Conservation (phyloP, 2,888 invertebrate species). For the Brachypalpus laphriformis region DNA sequence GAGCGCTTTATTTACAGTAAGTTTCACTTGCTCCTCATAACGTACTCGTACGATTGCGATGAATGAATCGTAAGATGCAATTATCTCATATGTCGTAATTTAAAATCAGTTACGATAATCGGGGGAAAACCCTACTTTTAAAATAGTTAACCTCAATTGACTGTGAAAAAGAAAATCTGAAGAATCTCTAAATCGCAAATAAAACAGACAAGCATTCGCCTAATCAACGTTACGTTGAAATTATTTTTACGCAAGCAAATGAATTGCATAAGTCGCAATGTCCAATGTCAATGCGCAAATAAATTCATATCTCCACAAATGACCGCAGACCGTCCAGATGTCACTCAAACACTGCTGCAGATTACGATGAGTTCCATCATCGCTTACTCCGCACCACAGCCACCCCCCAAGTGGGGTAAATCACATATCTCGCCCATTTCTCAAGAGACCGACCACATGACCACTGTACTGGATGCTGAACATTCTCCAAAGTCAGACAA, state of each 20-base stretch:
- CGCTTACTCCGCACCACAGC: not conserved
- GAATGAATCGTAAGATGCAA: conserved; percentile 5
- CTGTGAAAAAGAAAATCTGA: not conserved
- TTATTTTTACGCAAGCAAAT: conserved; percentile 42
- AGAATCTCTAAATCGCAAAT: conserved; percentile 25
- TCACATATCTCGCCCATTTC: conserved; percentile 35
- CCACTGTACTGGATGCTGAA: conserved; percentile 15
- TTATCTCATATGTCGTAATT: not conserved
- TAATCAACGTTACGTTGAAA: conserved; percentile 13
- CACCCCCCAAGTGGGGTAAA: not conserved
- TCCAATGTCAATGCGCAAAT: conserved; percentile 73
- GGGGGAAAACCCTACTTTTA: conserved; percentile 27
- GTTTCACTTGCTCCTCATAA: not conserved
- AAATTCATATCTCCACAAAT: conserved; percentile 19
- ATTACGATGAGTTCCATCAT: conserved; percentile 9
- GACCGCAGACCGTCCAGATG: conserved; percentile 33
- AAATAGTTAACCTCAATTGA: too few relatives aligned
- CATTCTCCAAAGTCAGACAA: conserved; percentile 24
- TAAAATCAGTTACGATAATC: not conserved
- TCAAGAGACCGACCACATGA: conserved; percentile 54
- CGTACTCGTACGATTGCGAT: not conserved
- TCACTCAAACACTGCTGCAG: conserved; percentile 30
- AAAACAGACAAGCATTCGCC: not conserved
- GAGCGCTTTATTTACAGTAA: not conserved
- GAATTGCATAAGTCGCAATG: conserved; percentile 59